Base-by-base conservation (phyloP, 2,113 vertebrate species). In the Xenopus laevis region DNA sequence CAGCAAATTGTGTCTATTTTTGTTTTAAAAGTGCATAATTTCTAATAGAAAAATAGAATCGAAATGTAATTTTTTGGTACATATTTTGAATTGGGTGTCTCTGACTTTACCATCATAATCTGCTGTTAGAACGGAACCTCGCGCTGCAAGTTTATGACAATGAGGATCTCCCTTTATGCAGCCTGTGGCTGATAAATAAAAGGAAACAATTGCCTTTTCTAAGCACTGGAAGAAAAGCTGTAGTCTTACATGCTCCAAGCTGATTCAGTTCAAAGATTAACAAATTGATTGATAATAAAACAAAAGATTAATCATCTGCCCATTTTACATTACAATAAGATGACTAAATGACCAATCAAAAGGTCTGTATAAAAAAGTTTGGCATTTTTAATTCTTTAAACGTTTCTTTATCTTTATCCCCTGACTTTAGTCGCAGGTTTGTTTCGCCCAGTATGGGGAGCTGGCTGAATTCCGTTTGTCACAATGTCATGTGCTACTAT, bases 131-230 rank as follows among this genome's bases (percentile, higher is more conserved):
- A 23, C 18, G 21, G 46, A 30, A 52, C 63, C 52, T 52, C 57
- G 13, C 16, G 21, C 13, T 45, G 67, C 57, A 69, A 67, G 73
- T 68, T 66, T 59, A 20, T 50, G 46, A 52, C 46, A 60, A n/a
- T 18, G 50, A 50, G 57, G 72, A 68, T 61, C 46, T 40, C 60
- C 55, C 20, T 69, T 59, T 16, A 60, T 55, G 59, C 73, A 52
- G 73, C 59, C 57, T 40, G 73, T 68, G 73, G 73, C 61, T 53
- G 13, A 33, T 68, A 16, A 52, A 53, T 52, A 68, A 55, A 74
- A 75, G 40, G 46, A 23, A 55, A 75, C 62, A 57, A 62, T 62
- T 75, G 68, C 27, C 27, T 65, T 75, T 68, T 69, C 65, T 62
- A 15, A 11, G 73, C 46, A 23, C 69, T 68, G 53, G 58, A 75